Base-by-base conservation (phyloP, 2,888 invertebrate genomes). In the Pheosia tremula region DNA sequence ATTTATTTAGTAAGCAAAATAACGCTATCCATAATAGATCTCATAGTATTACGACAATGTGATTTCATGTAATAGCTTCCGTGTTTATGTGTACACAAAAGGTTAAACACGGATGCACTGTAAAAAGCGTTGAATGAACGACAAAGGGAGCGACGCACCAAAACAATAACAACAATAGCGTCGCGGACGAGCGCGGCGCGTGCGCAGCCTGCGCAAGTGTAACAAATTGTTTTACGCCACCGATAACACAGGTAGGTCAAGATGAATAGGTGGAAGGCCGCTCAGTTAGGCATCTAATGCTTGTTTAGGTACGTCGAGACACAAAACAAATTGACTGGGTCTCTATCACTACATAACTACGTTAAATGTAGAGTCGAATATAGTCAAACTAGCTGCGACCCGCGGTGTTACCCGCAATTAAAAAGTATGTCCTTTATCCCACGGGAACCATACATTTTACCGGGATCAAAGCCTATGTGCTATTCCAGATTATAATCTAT, bases 121-220 rank as follows among this genome's bases (percentile, higher is more conserved):
- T 79, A 78, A 79, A 82, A 75, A 72, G 61, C 68, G 59, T 67
- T 79, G 81, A 82, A 83, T 82, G 80, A 80, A 82, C 86, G 80
- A 84, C 87, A 87, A 86, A 87, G 84, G 81, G 84, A 79, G 81
- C 82, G 79, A 72, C 84, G 78, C 82, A 84, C 88, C 87, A 85
- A 88, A 90, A 88, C 88, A 90, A 88, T 87, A 85, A 88, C 84
- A 87, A 85, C 84, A 87, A 85, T 82, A 75, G 78, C 78, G 75
- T 69, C 74, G 69, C 65, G 13, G 49, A 13, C 10, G 10, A 54
- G 37, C 47, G 52, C 43, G 67, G 82, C 87, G 89, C 90, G 91
- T 91, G 91, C 87, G 82, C 82, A 47, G 90, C 78, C 72, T 90
- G 81, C 80, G 74, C 82, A 86, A 89, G 81, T 81, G 77, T 71